Evolutionary conservation across 2,113 vertebrate genomes (phyloP).

Genomic region (Chinchilla lanigera): DNA sequence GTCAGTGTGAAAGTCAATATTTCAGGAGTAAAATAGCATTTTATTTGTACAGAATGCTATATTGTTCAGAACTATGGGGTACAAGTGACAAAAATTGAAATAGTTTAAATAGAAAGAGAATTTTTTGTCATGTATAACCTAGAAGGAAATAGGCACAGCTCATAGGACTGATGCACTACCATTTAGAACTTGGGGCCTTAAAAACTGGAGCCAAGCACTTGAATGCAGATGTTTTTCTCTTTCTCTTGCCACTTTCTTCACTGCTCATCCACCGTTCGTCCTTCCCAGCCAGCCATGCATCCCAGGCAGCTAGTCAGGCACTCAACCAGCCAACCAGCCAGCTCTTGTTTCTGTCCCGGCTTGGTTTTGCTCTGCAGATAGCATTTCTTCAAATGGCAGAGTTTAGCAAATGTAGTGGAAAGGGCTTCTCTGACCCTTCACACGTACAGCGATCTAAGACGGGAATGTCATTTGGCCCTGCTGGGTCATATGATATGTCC

Average conservation of each 20-base stretch:
- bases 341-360: not conserved
- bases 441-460: not conserved
- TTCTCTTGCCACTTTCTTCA: not conserved
- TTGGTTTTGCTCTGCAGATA: not conserved
- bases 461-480: not conserved
- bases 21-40: not conserved
- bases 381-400: conserved; percentile 18
- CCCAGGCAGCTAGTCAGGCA: not conserved
- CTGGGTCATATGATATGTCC: not conserved
- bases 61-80: not conserved
- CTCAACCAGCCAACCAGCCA: not conserved
- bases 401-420: not conserved
- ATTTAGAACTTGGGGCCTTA: not conserved
- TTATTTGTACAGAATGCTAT: not conserved
- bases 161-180: not conserved
- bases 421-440: not conserved
- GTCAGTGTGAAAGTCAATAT: not conserved
- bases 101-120: conserved; percentile 11
- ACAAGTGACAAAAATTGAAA: not conserved
- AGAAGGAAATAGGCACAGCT: not conserved
- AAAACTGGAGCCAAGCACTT: not conserved
- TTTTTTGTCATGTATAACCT: not conserved
- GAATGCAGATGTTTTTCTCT: not conserved
- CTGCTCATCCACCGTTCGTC: not conserved
- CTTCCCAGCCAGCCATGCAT: not conserved